Conservation (phyloP, 37 sponge, comb jelly and placozoan genomes). For the Lycopodina hypogea region DNA sequence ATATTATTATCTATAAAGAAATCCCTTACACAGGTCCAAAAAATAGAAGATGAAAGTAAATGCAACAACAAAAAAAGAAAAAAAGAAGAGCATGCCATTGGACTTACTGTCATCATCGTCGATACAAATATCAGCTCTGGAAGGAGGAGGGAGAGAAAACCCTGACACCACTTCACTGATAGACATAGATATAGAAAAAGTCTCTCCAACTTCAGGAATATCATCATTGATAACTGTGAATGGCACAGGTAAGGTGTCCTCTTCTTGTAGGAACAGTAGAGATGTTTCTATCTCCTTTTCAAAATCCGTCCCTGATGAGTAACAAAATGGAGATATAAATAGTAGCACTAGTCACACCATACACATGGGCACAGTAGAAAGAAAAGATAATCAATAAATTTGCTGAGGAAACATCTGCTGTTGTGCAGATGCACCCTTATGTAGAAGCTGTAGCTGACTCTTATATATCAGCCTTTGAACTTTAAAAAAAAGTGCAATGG, state of each 20-base stretch:
- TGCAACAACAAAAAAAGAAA: too few relatives aligned
- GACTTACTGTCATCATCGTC: constrained; percentile 10
- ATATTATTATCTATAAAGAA: too few relatives aligned
- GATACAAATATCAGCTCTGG: neutral
- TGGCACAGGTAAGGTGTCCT: neutral
- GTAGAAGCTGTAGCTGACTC: too few relatives aligned
- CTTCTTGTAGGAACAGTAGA: neutral
- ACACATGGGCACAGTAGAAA: neutral
- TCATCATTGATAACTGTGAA: neutral
- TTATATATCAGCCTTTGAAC: too few relatives aligned
- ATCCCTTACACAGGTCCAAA: too few relatives aligned
- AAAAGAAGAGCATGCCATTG: too few relatives aligned
- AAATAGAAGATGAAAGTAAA: too few relatives aligned
- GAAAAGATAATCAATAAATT: too few relatives aligned
- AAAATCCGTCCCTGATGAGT: constrained; percentile 3
- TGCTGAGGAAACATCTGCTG: too few relatives aligned
- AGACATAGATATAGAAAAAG: neutral
- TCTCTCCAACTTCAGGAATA: constrained; percentile 3
- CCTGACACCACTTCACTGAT: neutral
- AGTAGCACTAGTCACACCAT: neutral
- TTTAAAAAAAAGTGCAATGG: too few relatives aligned
- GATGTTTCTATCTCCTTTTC: neutral
- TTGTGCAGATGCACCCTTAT: too few relatives aligned
- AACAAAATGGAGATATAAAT: neutral
- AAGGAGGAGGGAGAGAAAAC: neutral